Evolutionary conservation across 2,888 invertebrate species (phyloP).

Genomic region (Mimachlamys varia): DNA sequence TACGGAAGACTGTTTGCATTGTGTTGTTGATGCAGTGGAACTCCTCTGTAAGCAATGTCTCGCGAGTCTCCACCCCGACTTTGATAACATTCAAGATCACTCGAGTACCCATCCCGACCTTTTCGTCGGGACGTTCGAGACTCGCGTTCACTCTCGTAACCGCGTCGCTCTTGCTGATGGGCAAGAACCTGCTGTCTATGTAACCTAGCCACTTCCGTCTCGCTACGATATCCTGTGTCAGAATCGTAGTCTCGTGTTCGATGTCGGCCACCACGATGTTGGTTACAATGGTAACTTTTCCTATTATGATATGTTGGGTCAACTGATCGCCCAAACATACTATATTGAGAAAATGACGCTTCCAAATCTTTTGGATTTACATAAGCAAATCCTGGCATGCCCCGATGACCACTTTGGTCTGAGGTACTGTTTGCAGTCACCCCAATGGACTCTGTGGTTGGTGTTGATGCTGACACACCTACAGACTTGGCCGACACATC

Average conservation of each 20-base stretch:
- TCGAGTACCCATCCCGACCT: conserved; percentile 72
- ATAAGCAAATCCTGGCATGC: conserved; percentile 58
- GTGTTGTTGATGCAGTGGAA: conserved; percentile 51
- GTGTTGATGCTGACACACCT: conserved; percentile 8
- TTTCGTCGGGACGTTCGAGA: conserved; percentile 52
- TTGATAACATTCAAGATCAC: conserved; percentile 74
- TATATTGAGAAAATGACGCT: conserved; percentile 53
- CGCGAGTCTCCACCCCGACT: conserved; percentile 54
- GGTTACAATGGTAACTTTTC: conserved; percentile 51
- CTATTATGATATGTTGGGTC: conserved; percentile 43
- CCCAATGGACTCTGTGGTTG: neutral
- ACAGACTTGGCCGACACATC: conserved; percentile 54
- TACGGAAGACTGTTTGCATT: conserved; percentile 59
- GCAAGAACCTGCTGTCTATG: conserved; percentile 59
- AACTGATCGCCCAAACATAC: conserved; percentile 38
- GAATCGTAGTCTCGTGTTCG: conserved; percentile 76
- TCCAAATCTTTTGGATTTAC: conserved; percentile 63
- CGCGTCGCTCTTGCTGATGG: conserved; percentile 51
- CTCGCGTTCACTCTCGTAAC: conserved; percentile 63
- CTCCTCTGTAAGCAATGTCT: conserved; percentile 47
- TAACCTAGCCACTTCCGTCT: conserved; percentile 66
- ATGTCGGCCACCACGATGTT: conserved; percentile 57
- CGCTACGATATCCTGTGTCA: conserved; percentile 79
- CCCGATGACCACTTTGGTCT: neutral
- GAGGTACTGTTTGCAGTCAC: neutral